Conservation (phyloP, 2,888 invertebrate genomes). For the Limnephilus marmoratus region DNA sequence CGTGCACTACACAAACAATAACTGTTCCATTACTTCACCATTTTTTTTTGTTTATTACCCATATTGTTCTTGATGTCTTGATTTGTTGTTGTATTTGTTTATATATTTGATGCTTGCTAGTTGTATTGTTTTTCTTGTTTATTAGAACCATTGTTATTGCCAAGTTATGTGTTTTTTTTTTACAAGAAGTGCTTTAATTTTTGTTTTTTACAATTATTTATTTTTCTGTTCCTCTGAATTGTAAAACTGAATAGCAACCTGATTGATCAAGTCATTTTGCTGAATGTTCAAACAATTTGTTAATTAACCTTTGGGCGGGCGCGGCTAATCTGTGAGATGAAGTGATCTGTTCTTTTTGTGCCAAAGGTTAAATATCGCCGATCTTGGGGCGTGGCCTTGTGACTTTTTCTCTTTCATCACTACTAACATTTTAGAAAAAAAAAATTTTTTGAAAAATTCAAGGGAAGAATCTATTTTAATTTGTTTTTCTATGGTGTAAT, state of each 20-base stretch:
- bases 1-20: constrained; percentile 43
- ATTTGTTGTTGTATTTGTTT: not conserved
- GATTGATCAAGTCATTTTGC: not conserved
- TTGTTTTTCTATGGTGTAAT: too few species aligned
- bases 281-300: not conserved
- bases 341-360: too few species aligned
- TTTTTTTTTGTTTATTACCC: not conserved
- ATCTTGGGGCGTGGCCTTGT: too few species aligned
- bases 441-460: too few species aligned
- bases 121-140: not conserved
- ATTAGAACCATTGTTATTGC: not conserved
- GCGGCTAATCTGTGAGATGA: too few species aligned
- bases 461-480: too few species aligned
- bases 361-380: too few species aligned
- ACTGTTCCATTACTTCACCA: not conserved
- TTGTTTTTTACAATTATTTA: not conserved
- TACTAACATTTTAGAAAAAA: too few species aligned
- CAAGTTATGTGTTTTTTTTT: not conserved
- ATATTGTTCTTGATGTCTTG: not conserved
- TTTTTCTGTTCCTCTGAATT: not conserved
- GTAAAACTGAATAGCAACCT: not conserved
- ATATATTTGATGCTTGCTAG: constrained; percentile 32
- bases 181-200: not conserved
- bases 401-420: too few species aligned
- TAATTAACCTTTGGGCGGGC: too few species aligned